These are phyloP conservation scores for Cerastis rubricosa DNA, from an alignment of 2,888 invertebrate species.

Conservation along the genomic window DNA sequence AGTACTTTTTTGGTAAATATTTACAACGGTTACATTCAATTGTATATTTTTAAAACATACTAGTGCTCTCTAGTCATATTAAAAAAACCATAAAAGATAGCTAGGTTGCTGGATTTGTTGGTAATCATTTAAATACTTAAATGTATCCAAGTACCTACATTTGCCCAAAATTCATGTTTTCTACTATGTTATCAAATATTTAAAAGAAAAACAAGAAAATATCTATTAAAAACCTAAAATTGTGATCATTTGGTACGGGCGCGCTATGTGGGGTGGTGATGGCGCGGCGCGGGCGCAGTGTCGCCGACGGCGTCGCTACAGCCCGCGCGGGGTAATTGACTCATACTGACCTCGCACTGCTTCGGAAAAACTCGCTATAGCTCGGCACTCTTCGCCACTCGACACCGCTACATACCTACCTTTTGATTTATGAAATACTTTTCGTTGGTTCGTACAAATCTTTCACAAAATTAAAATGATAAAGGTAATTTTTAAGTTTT, in stretches of 20 bases:
- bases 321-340: conserved; percentile 92
- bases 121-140: neutral
- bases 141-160: neutral
- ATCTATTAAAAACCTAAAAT: neutral
- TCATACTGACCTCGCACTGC: conserved; percentile 90
- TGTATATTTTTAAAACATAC: neutral
- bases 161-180: neutral
- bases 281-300: conserved; percentile 37
- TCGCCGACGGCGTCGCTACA: conserved; percentile 70
- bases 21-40: neutral
- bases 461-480: conserved; percentile 9
- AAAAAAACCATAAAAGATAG: neutral
- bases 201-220: neutral
- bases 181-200: neutral
- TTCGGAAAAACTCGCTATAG: conserved; percentile 85
- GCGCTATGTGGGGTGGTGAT: conserved; percentile 15
- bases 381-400: conserved; percentile 78
- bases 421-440: conserved; percentile 56
- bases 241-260: conserved; percentile 11
- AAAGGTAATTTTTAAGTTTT: neutral
- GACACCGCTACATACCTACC: conserved; percentile 57
- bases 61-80: no score
- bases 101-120: neutral
- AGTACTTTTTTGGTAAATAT: conserved; percentile 1
- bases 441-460: conserved; percentile 16